Base-by-base conservation (phyloP, 2,113 vertebrate species). In the Regulus satrapa region DNA sequence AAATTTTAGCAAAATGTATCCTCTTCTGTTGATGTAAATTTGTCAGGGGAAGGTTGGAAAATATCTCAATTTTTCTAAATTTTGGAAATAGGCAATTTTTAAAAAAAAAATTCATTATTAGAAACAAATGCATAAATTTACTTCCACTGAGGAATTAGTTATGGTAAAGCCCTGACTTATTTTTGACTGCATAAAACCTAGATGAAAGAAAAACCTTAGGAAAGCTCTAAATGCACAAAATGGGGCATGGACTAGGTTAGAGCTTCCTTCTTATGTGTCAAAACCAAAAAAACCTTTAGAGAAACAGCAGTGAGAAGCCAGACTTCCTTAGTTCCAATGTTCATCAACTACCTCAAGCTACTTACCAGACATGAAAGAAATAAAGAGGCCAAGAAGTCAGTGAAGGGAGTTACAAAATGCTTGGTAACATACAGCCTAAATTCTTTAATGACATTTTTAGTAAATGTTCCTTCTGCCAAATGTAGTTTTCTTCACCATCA, bases 401-500 rank as follows among this genome's bases (percentile, higher is more conserved):
- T 55, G 41, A 40, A 93, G 31, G 40, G 45, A 94, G 72, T 94
- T 92, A 89, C 92, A 91, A 94, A 97, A 94, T 81, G 87, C 89
- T 94, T 87, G 79, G 94, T 96, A 91, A 72, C 61, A 48, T 41
- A 77, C 51, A 92, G 61, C 34, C 76, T 63, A 48, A 95, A 95
- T 88, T 91, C 86, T 92, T 95, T 94, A 94, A 94, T 71, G 89
- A 68, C 76, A 49, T 86, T 96, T 94, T 92, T 89, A 92, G 83
- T 77, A 92, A 97, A 91, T 59, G 86, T 68, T 94, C 46, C 29
- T 81, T 71, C 94, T 96, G 96, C 91, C 95, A 95, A 92, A 75
- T 45, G 72, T 5, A 9, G 86, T 97, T 97, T 95, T 58, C 91
- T 89, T 96, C 89, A 94, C 86, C 88, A 93, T 94, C 86, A 92